Conservation (phyloP, 2,113 vertebrate species). For the Saccopteryx leptura region DNA sequence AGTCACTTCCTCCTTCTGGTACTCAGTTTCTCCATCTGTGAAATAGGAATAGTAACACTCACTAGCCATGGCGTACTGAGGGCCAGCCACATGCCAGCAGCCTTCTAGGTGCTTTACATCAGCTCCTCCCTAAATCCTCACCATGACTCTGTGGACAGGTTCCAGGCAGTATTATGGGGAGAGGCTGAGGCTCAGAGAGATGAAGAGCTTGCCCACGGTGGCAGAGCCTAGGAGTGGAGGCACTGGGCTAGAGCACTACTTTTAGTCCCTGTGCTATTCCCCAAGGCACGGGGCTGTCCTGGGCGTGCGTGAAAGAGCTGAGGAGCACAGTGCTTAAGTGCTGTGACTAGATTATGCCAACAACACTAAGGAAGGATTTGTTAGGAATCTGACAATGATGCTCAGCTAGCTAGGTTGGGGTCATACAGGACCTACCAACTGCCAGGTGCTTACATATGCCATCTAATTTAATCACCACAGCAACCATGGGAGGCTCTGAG, state of each 20-base stretch:
- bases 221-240: neutral
- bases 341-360: neutral
- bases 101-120: neutral
- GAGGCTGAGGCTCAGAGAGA: neutral
- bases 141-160: neutral
- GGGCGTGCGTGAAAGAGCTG: neutral
- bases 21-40: slow-evolving; percentile 57
- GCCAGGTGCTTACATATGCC: neutral
- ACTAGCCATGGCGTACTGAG: neutral
- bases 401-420: neutral
- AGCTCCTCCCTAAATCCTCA: neutral
- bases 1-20: neutral
- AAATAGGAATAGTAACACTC: neutral
- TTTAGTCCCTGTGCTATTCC: neutral
- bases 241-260: neutral
- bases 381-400: neutral
- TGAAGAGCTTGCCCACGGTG: neutral
- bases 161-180: neutral
- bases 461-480: neutral
- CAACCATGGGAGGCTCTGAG: neutral
- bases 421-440: neutral
- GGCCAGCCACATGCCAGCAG: too few relatives aligned
- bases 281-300: neutral
- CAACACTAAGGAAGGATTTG: neutral
- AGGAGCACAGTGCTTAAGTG: neutral